Conservation (phyloP, 2,797 vertebrate species). For the Apodemus agrarius region DNA sequence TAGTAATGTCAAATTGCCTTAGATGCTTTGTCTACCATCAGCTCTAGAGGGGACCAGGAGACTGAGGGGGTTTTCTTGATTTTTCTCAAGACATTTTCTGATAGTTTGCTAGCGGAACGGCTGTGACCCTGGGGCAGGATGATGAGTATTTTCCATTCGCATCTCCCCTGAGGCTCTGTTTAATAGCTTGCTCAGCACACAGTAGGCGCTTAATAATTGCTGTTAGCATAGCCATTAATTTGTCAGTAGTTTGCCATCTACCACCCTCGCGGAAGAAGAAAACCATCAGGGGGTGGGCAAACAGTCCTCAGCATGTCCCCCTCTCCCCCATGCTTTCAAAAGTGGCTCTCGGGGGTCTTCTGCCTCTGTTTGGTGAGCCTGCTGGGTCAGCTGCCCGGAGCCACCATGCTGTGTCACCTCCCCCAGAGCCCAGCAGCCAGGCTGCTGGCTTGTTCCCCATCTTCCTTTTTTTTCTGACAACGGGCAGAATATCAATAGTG, state of each 20-base stretch:
- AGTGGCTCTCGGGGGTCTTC: neutral
- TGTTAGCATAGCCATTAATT: neutral
- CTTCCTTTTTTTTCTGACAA: conserved; percentile 63
- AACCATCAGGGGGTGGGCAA: neutral
- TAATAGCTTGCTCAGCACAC: neutral
- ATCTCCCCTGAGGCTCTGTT: neutral
- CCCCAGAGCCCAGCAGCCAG: neutral
- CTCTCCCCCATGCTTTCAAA: neutral
- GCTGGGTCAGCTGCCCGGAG: neutral
- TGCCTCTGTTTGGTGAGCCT: neutral
- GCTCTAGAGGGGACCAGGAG: neutral
- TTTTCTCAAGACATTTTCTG: neutral
- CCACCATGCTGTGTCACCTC: neutral
- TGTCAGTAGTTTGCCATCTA: neutral
- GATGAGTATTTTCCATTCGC: neutral
- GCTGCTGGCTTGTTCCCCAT: neutral
- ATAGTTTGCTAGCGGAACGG: neutral
- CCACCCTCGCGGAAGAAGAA: neutral
- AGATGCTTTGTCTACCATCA: neutral
- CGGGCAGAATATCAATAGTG: conserved; percentile 71
- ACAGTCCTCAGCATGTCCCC: neutral
- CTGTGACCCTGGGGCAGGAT: neutral
- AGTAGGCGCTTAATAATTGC: neutral
- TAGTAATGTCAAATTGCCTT: neutral
- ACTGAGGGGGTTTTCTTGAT: fast-evolving